Base-by-base conservation (phyloP, 2,888 invertebrate species). In the Cylindroiulus punctatus region DNA sequence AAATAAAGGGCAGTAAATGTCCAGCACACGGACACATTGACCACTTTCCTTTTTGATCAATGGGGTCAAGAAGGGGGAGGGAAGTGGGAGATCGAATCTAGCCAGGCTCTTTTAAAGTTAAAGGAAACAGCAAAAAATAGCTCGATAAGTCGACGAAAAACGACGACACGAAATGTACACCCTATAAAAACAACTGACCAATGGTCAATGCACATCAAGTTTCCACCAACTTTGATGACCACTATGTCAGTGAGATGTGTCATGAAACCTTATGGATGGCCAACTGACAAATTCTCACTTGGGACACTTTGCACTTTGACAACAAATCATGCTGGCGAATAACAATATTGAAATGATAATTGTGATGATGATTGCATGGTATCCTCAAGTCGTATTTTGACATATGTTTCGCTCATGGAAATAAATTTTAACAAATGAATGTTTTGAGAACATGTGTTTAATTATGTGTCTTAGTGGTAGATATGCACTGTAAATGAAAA, bases 1-100 rank as follows among this genome's bases (percentile, higher is more conserved):
- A 65, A 65, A 65, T 57, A 57, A 57, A 57, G 22, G 22, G 57
- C 57, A 57, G 57, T 57, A 57, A 57, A 57, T 57, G 57, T 57
- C 57, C 57, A 57, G 8, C 57, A 22, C 22, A 22, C 22, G 57
- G 57, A 57, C 57, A 57, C 57, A 57, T 22, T 57, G 57, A 57
- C 57, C 57, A 57, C 57, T 57, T 57, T 22, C 22, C 57, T 22
- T 57, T 57, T 57, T 22, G 57, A 57, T 57, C 57, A 57, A 57
- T 57, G 22, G 57, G 57, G 57, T 57, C 7, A 57, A 7, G 4
- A 19, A 22, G 57, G 57, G 8, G 57, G 57, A 57, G 22, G 57
- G 22, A 52, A 52, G 19, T 8, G 57, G 22, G 57, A 22, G 57
- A 57, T 57, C 17, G 57, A 12, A 57, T 57, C 57, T 57, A 5